phyloP scores from a whole-genome alignment of 1,140 invertebrate species.

The Cotesia chilonis region DNA sequence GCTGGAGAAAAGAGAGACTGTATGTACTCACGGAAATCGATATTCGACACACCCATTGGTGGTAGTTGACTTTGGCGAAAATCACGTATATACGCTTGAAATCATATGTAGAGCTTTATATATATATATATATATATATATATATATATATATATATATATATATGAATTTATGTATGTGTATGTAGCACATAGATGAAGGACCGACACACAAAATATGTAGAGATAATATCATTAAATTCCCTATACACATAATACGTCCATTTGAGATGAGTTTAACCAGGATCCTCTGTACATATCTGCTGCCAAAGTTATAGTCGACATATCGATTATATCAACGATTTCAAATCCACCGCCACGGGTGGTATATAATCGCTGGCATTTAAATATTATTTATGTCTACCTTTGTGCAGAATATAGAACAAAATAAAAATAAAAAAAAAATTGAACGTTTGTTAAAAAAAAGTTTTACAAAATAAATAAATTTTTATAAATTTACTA shows the following conservation, averaged over 20 bases:
- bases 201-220: slow-evolving; percentile 9
- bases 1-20: slow-evolving; percentile 3
- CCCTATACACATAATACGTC: slow-evolving; percentile 56
- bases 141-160: no score
- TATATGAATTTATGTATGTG: background rate
- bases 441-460: no score
- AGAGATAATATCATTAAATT: slow-evolving; percentile 50
- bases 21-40: slow-evolving; percentile 7
- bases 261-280: slow-evolving; percentile 58
- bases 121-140: background rate
- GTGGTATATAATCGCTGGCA: background rate
- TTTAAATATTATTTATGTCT: slow-evolving; percentile 13
- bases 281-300: slow-evolving; percentile 34
- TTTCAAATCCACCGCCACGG: background rate
- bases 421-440: no score
- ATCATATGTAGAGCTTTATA: no score
- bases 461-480: no score
- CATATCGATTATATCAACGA: slow-evolving; percentile 13
- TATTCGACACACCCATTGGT: slow-evolving; percentile 7
- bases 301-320: slow-evolving; percentile 12
- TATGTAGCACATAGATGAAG: no score
- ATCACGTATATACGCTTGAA: background rate
- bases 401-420: background rate
- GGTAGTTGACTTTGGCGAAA: background rate
- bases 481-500: no score